These are phyloP conservation scores for Heteromormyrus szaboi DNA, from an alignment of 2,797 vertebrate genomes.

Conservation along the genomic window DNA sequence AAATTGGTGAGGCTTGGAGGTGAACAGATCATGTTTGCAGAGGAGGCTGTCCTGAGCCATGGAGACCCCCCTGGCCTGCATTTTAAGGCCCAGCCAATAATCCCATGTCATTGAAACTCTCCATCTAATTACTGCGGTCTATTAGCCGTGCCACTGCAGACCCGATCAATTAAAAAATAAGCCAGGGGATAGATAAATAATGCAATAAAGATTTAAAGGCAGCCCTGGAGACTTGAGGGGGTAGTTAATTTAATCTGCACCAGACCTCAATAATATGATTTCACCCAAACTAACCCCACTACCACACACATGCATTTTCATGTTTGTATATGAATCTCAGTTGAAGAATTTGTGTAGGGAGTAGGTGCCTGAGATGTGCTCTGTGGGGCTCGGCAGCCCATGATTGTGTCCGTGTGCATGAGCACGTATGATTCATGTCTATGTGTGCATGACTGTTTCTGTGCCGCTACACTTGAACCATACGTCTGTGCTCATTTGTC, in stretches of 20 bases:
- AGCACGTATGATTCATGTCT: background rate
- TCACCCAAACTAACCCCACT: background rate
- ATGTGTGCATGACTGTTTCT: background rate
- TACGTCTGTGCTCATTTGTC: background rate
- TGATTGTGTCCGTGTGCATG: background rate
- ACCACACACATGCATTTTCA: background rate
- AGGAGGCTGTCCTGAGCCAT: background rate
- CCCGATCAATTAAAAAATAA: slow-evolving; percentile 24
- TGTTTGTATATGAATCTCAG: background rate
- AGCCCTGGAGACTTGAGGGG: slow-evolving; percentile 25
- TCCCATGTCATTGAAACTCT: slow-evolving; percentile 41
- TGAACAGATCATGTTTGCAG: slow-evolving; percentile 9
- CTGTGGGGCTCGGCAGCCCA: background rate
- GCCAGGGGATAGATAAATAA: slow-evolving; percentile 17
- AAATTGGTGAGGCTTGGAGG: background rate
- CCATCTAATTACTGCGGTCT: slow-evolving; percentile 56
- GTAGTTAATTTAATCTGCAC: slow-evolving; percentile 9
- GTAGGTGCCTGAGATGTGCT: background rate
- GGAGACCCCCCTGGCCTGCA: background rate
- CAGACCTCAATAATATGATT: background rate
- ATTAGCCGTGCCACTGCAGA: slow-evolving; percentile 41
- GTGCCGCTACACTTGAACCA: background rate
- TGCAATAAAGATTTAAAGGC: background rate
- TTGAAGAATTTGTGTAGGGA: background rate
- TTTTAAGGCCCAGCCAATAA: slow-evolving; percentile 33